phyloP scores from a whole-genome alignment of 2,113 vertebrate species.

The Eudyptes chrysolophus region DNA sequence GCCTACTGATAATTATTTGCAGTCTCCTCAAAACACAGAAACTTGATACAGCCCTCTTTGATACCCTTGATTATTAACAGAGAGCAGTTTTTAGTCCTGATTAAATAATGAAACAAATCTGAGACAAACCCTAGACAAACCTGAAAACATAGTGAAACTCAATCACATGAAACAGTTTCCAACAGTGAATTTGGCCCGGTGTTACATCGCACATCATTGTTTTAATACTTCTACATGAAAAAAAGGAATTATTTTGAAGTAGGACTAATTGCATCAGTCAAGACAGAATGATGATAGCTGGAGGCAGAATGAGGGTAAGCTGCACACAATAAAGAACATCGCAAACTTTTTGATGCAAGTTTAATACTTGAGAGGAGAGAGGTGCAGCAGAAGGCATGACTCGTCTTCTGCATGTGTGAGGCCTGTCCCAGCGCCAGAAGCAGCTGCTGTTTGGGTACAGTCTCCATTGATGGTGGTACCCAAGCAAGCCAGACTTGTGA shows the following conservation, averaged over 20 bases:
- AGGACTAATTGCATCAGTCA: background rate
- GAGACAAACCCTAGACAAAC: background rate
- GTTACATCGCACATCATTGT: background rate
- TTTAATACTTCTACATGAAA: background rate
- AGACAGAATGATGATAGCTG: background rate
- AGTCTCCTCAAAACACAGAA: constrained; percentile 39
- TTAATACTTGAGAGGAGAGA: background rate
- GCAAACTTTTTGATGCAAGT: background rate
- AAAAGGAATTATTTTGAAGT: background rate
- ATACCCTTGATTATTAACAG: constrained; percentile 8
- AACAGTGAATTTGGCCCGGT: background rate
- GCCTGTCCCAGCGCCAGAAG: background rate
- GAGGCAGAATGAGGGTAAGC: background rate
- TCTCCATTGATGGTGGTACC: background rate
- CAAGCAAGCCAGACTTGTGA: background rate
- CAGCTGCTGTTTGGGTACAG: background rate
- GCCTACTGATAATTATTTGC: background rate
- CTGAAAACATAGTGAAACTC: background rate
- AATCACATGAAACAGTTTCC: background rate
- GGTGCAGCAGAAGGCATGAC: background rate
- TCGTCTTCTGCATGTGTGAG: background rate
- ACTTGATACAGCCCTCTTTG: constrained; percentile 10
- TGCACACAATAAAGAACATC: background rate
- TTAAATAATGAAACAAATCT: background rate
- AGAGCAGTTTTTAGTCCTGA: background rate